Evolutionary conservation across 2,797 vertebrate genomes (phyloP), one percentile per base, ranked within the genome.

Genomic region (Merluccius polli): DNA sequence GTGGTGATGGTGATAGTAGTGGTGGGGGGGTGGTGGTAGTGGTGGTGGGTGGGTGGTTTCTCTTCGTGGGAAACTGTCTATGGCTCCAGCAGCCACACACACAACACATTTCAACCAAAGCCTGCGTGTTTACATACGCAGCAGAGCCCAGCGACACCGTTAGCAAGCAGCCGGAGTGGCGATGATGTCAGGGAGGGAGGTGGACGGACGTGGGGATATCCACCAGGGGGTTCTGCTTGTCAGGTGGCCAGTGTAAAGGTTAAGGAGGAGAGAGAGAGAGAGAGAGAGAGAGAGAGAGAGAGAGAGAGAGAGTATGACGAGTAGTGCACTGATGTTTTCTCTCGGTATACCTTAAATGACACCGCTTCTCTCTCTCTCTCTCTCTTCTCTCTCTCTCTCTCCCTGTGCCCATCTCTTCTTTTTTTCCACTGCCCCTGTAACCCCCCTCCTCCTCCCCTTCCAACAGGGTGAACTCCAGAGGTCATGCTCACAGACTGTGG

Each of bases 391-490:
- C 77, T 77, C 78, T 78, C 69, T 84, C 21, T 84, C 74, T 84
- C 77, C 81, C 48, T 52, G 4, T 78, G 82, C 70, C 78, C 80
- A 75, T 84, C 86, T 81, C n/a, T n/a, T n/a, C n/a, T n/a, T 48
- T 70, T 75, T 79, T 84, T 76, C 77, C 78, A 78, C 70, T 84
- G 16, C 83, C 73, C 83, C 77, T 83, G 71, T 79, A 75, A 77
- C 72, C 71, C 38, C 32, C 27, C 32, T 70, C 41, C 38, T 44
- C 73, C 74, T 77, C 78, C 93, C 93, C 89, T 79, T 93, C 87
- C 92, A 95, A 86, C 93, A 95, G 87, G 96, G 94, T 81, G 96
- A 98, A 88, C 94, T 96, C 86, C 96, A 98, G 94, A 96, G 95
- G 92, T 95, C 96, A 93, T 98, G 96, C 87, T 95, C 95, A 87